phyloP scores from a whole-genome alignment of 64 coral and sea anemone species.

The Exaiptasia diaphana region DNA sequence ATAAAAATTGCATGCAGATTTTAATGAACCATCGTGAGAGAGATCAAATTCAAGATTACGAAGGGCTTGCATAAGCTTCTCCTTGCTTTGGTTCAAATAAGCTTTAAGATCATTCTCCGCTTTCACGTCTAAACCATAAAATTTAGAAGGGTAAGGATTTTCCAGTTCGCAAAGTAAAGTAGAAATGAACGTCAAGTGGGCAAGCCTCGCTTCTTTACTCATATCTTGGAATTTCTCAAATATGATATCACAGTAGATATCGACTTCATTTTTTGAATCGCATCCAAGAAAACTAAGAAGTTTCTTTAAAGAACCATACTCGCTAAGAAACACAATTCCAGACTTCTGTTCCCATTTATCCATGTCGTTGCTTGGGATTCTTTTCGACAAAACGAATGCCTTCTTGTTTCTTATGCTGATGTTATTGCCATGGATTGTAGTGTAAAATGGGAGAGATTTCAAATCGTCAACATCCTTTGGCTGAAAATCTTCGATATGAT shows the following conservation, averaged over 20 bases:
- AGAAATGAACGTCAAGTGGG: neutral
- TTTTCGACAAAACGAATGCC: neutral
- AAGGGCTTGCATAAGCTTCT: neutral
- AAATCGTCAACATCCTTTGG: neutral
- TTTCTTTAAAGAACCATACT: neutral
- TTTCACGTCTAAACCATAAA: neutral
- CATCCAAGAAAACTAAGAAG: neutral
- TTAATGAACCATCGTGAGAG: neutral
- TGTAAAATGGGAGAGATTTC: constrained; percentile 3
- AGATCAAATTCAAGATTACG: neutral
- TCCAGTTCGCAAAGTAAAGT: neutral
- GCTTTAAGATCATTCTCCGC: neutral
- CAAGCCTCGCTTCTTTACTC: neutral
- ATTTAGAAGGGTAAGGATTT: neutral
- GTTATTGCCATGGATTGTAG: neutral
- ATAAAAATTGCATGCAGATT: constrained; percentile 11
- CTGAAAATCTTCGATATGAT: neutral
- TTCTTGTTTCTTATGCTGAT: neutral
- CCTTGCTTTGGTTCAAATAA: neutral
- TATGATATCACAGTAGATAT: constrained; percentile 31
- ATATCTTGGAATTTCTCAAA: neutral
- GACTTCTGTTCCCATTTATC: neutral
- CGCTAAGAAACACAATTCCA: constrained; percentile 18
- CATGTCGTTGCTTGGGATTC: constrained; percentile 1
- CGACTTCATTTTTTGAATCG: neutral